These are phyloP conservation scores for Discoglossus pictus DNA, from an alignment of 2,797 vertebrate genomes.

Conservation along the genomic window DNA sequence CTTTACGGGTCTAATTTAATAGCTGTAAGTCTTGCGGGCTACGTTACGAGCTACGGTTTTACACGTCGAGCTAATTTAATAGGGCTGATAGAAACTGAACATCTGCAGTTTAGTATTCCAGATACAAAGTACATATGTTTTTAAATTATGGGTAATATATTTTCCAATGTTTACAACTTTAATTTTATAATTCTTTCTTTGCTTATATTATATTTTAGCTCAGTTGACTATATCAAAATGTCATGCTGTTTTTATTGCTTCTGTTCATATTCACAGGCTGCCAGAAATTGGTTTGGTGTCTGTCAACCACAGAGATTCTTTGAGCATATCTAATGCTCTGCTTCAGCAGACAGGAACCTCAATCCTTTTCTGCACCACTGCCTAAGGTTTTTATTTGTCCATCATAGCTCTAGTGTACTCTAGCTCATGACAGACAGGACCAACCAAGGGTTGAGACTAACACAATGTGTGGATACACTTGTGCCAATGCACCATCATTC, in stretches of 20 bases:
- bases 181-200: too few relatives aligned
- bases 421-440: not conserved
- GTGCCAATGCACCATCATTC: not conserved
- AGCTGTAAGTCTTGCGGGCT: too few relatives aligned
- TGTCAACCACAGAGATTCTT: constrained; percentile 4
- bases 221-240: too few relatives aligned
- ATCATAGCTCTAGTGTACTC: constrained; percentile 2
- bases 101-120: too few relatives aligned
- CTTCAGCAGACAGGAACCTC: constrained; percentile 8
- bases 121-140: too few relatives aligned
- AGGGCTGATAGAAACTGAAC: too few relatives aligned
- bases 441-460: constrained; percentile 5
- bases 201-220: too few relatives aligned
- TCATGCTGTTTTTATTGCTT: constrained; percentile 2
- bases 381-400: constrained; percentile 4
- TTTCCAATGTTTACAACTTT: too few relatives aligned
- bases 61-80: too few relatives aligned
- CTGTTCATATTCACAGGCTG: constrained; percentile 6
- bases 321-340: constrained; percentile 1
- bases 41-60: too few relatives aligned
- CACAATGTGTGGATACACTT: not conserved
- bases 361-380: constrained; percentile 1
- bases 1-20: too few relatives aligned
- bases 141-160: too few relatives aligned
- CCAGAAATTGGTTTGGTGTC: constrained; percentile 3